phyloP scores from a whole-genome alignment of 2,888 invertebrate genomes.

The Tolmerus cingulatus region DNA sequence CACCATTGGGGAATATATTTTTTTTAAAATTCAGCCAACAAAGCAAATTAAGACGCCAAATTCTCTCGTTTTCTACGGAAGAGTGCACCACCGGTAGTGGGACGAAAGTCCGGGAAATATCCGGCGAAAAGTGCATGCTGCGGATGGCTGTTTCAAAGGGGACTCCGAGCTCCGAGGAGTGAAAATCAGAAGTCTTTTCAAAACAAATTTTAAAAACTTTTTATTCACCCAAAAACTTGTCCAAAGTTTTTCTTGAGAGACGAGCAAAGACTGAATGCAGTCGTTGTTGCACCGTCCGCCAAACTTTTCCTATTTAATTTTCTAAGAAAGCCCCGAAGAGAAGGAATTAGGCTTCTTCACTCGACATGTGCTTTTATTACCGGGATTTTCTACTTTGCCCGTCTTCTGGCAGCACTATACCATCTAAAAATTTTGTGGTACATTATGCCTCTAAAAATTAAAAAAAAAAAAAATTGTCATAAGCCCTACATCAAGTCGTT shows the following conservation, averaged over 20 bases:
- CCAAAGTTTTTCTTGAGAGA: background rate
- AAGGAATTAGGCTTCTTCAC: background rate
- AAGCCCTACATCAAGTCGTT: background rate
- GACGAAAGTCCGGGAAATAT: background rate
- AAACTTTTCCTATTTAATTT: conserved; percentile 8
- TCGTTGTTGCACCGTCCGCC: background rate
- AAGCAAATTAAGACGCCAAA: conserved; percentile 7
- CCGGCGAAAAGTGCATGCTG: background rate
- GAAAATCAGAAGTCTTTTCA: background rate
- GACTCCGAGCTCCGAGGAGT: background rate
- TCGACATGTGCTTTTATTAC: background rate
- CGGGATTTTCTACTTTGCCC: background rate
- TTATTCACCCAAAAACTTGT: background rate
- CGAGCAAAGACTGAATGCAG: background rate
- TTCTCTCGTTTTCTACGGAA: background rate
- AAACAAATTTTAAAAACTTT: conserved; percentile 10
- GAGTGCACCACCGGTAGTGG: background rate
- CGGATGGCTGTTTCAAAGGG: background rate
- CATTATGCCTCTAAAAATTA: background rate
- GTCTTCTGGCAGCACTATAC: too few relatives aligned
- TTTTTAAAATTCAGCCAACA: background rate
- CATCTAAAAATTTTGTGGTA: background rate
- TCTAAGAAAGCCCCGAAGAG: background rate
- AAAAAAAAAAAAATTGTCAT: too few relatives aligned
- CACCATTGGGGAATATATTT: background rate